Base-by-base conservation (phyloP, 2,797 vertebrate species). In the Macropus fuliginosus region DNA sequence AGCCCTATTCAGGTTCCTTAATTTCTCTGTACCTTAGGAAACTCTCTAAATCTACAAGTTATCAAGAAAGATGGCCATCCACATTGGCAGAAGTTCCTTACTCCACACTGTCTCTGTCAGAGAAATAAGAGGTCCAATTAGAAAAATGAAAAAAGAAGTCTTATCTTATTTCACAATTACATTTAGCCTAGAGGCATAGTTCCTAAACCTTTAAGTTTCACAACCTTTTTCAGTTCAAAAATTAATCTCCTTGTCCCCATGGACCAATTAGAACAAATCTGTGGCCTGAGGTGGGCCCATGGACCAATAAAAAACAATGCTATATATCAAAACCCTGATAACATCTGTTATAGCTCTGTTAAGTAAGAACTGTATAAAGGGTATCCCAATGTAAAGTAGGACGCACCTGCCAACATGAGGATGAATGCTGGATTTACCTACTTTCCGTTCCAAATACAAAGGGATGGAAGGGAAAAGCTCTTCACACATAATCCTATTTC, bases 251-350 rank as follows among this genome's bases (percentile, higher is more conserved):
- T 56, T 56, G 94, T 0, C 89, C 95, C 93, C 29, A 74, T 74
- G 93, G 55, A 94, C 87, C 94, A 93, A 91, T 93, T 92, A 40
- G 96, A 95, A 87, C 29, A 92, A 90, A 10, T 92, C 59, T 52
- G 46, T 52, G 94, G 59, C 29, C 87, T 94, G 28, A 74, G 62
- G 34, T 74, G 16, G 12, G 34, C 16, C 62, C 34, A 40, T 18
- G 31, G 29, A 90, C 16, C 62, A 31, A 92, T 92, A 56, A 95
- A 28, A 95, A 90, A 94, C 27, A 55, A 24, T 34, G n/a, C 29
- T 94, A 87, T 91, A 92, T 59, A 93, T 81, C 14, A 95, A 59
- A 94, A 90, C 92, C 27, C 21, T 89, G 29, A 87, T 56, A 28
- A 28, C n/a, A 54, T n/a, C 92, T 27, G 28, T 90, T 92, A 94